Conservation (phyloP, 2,797 vertebrate genomes). For the Crocidura indochinensis region DNA sequence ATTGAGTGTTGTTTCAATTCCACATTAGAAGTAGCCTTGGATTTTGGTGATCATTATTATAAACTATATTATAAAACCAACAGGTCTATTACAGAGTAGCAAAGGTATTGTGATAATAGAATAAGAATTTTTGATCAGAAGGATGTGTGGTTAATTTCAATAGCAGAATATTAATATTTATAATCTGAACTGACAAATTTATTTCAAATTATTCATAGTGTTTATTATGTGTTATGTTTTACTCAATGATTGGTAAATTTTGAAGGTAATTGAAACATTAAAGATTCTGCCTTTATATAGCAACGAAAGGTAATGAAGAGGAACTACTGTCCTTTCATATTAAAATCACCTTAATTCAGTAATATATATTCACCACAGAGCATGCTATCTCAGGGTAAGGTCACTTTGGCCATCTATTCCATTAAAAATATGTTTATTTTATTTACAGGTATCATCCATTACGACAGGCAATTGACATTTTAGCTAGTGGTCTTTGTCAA, state of each 20-base stretch:
- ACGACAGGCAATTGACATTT: slow-evolving; percentile 76
- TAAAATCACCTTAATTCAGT: slow-evolving; percentile 73
- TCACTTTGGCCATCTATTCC: slow-evolving; percentile 80
- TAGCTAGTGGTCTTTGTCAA: slow-evolving; percentile 79
- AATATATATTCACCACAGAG: slow-evolving; percentile 81
- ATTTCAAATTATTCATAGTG: slow-evolving; percentile 62
- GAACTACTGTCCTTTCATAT: slow-evolving; percentile 74
- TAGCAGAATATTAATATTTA: slow-evolving; percentile 67
- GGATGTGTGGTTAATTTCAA: neutral
- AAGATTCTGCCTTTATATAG: slow-evolving; percentile 55
- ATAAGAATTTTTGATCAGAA: slow-evolving; percentile 57
- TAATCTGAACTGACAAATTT: slow-evolving; percentile 42
- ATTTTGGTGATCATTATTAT: slow-evolving; percentile 57
- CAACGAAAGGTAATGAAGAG: slow-evolving; percentile 77
- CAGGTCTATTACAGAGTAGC: slow-evolving; percentile 44
- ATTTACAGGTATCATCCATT: slow-evolving; percentile 78
- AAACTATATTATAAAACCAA: slow-evolving; percentile 65
- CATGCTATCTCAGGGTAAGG: slow-evolving; percentile 72
- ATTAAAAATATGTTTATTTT: slow-evolving; percentile 87
- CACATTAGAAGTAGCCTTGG: slow-evolving; percentile 5
- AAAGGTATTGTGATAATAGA: slow-evolving; percentile 36
- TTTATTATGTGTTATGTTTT: slow-evolving; percentile 63
- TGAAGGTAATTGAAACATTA: slow-evolving; percentile 72
- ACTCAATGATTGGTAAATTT: slow-evolving; percentile 65
- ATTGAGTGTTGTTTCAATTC: slow-evolving; percentile 56